Evolutionary conservation across 1,140 invertebrate genomes (phyloP).

Genomic region (Metopolophium dirhodum): DNA sequence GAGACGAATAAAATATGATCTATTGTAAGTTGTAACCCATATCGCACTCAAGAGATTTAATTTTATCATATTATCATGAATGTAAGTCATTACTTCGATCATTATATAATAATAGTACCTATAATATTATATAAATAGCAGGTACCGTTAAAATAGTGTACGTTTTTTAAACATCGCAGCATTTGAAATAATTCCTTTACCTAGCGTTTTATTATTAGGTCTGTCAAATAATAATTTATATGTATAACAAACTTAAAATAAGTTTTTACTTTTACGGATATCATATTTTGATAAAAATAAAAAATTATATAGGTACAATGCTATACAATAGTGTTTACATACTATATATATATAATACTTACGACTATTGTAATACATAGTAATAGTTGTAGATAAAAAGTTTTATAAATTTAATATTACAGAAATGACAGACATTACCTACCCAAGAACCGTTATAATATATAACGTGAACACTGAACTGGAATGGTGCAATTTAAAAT

Average conservation of each 20-base stretch:
- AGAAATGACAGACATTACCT: background rate
- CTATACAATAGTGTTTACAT: background rate
- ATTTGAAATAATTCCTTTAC: background rate
- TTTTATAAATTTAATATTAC: background rate
- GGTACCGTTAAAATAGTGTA: background rate
- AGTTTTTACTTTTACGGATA: background rate
- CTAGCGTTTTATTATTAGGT: background rate
- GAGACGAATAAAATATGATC: background rate
- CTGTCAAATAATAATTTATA: background rate
- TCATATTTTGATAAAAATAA: background rate
- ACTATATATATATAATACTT: background rate
- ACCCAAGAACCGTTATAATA: background rate
- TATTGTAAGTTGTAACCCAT: background rate
- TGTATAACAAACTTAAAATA: background rate
- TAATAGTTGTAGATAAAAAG: too few relatives aligned
- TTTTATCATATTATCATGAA: background rate
- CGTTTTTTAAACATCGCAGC: background rate
- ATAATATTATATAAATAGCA: background rate
- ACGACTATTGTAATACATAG: too few relatives aligned
- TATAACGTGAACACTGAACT: background rate
- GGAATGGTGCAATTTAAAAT: background rate
- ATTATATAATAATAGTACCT: background rate
- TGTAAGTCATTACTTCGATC: background rate
- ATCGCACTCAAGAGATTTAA: background rate
- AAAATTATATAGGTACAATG: background rate